Conservation (phyloP, 2,113 vertebrate genomes). For the Odontophorus gujanensis region DNA sequence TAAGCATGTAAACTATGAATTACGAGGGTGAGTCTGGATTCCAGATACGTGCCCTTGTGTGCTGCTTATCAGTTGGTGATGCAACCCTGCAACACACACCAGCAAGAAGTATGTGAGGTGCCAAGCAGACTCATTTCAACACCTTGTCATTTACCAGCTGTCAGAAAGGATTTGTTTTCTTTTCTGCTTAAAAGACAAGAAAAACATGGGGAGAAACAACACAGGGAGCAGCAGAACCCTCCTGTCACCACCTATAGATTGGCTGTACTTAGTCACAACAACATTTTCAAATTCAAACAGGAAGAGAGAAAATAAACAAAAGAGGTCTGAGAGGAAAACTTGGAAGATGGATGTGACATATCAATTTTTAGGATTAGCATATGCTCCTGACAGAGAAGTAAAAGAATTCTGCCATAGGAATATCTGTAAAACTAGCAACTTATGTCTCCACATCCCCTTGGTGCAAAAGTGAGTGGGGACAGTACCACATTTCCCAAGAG, state of each 20-base stretch:
- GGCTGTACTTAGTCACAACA: background rate
- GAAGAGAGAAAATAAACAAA: background rate
- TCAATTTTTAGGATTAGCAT: background rate
- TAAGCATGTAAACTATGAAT: background rate
- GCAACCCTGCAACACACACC: background rate
- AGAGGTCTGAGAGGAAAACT: background rate
- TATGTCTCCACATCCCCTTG: background rate
- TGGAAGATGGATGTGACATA: background rate
- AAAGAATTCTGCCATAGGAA: background rate
- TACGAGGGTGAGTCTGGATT: background rate
- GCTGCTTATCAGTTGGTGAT: background rate
- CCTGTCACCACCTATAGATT: fast-evolving
- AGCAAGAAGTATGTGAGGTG: background rate
- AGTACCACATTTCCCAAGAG: fast-evolving
- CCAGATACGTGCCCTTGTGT: fast-evolving
- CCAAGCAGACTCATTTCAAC: background rate
- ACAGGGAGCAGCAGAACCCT: fast-evolving
- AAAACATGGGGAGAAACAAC: background rate
- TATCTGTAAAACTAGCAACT: background rate
- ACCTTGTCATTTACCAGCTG: background rate
- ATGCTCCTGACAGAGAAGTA: background rate
- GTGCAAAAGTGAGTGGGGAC: background rate
- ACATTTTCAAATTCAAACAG: fast-evolving
- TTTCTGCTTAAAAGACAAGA: background rate
- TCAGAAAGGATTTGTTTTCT: background rate